A percentile compares a stretch with the other conserved stretches of the same genome.
Evolutionary conservation across 2,888 invertebrate genomes (phyloP).

Genomic region (Polydesmus complanatus): DNA sequence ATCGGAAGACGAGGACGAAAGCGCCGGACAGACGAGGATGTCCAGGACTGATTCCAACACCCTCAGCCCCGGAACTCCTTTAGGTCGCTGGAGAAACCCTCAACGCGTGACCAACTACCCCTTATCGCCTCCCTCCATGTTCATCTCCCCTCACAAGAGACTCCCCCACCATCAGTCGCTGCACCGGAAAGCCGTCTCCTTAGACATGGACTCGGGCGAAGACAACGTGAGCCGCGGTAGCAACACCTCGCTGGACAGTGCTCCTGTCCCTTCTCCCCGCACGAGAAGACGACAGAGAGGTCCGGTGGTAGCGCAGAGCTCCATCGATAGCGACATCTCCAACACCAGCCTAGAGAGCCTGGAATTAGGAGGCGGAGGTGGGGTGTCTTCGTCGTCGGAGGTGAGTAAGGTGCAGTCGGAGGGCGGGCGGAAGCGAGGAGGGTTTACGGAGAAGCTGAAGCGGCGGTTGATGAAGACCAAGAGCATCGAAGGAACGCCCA

Average conservation of each 20-base stretch:
- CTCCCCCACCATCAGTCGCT: conserved; percentile 32
- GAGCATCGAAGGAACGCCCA: conserved; percentile 52
- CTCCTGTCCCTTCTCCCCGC: conserved; percentile 16
- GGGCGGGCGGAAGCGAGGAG: conserved; percentile 39
- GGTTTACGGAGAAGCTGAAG: conserved; percentile 46
- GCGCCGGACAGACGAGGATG: conserved; percentile 7
- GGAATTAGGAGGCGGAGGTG: conserved; percentile 5
- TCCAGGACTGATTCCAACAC: not conserved
- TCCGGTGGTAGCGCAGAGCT: conserved; percentile 2
- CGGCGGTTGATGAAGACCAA: conserved; percentile 67
- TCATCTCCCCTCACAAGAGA: conserved; percentile 22
- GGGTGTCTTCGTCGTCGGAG: not conserved
- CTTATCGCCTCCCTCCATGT: conserved; percentile 21
- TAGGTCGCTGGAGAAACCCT: conserved; percentile 19
- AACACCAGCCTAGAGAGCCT: conserved; percentile 10
- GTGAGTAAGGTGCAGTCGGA: not conserved
- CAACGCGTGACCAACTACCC: conserved; percentile 22
- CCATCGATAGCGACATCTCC: conserved; percentile 13
- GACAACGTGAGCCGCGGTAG: conserved; percentile 43
- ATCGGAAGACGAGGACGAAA: conserved; percentile 14
- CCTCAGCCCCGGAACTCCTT: conserved; percentile 6
- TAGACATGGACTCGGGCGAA: conserved; percentile 39
- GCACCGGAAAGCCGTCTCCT: conserved; percentile 53
- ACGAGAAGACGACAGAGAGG: conserved; percentile 5
- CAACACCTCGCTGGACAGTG: conserved; percentile 45